Conservation (phyloP, 2,888 invertebrate species). For the Monopis laevigella region DNA sequence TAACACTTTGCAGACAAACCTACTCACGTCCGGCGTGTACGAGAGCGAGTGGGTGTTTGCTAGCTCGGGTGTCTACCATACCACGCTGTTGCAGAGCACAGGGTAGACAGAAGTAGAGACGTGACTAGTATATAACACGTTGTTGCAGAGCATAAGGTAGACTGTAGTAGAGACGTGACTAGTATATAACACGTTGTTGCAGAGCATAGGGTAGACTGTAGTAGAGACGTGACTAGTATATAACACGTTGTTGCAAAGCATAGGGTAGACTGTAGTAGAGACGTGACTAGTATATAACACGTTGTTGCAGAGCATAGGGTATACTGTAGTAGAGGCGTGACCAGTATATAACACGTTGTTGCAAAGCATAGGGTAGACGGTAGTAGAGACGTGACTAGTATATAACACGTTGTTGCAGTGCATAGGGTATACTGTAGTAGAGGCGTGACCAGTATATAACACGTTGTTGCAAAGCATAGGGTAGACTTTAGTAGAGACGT, state of each 20-base stretch:
- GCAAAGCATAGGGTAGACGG: neutral
- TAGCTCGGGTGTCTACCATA: neutral
- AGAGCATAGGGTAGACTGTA: neutral
- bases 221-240: too few species aligned
- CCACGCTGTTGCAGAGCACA: neutral
- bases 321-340: too few species aligned
- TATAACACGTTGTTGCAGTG: neutral
- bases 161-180: too few species aligned
- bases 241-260: neutral
- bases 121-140: too few species aligned
- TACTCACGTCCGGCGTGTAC: neutral
- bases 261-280: too few species aligned
- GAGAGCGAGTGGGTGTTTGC: conserved; percentile 1
- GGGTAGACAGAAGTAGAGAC: too few species aligned
- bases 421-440: too few species aligned
- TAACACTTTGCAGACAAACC: neutral
- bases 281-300: too few species aligned
- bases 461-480: neutral
- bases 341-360: neutral
- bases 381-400: too few species aligned
- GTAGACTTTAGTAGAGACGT: neutral
- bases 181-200: too few species aligned
- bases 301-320: neutral
- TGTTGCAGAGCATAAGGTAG: neutral
- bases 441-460: too few species aligned